phyloP scores from a whole-genome alignment of 2,113 vertebrate species.

The Microcebus jonahi region DNA sequence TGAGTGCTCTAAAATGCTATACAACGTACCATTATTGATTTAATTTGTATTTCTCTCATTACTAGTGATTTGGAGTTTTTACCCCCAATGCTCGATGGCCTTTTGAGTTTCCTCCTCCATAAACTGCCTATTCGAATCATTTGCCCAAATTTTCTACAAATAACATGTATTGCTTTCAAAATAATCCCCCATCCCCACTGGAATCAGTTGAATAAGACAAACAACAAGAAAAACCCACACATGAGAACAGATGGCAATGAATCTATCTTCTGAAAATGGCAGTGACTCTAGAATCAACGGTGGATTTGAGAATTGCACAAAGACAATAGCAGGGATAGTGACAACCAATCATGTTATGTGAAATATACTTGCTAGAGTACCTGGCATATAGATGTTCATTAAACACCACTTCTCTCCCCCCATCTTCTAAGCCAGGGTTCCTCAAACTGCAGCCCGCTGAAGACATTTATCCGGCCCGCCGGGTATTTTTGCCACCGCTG shows the following conservation, averaged over 20 bases:
- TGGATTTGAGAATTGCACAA: not conserved
- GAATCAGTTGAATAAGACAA: slow-evolving; percentile 54
- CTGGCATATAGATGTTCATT: not conserved
- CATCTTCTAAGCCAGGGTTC: not conserved
- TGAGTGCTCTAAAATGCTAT: not conserved
- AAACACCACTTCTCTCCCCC: not conserved
- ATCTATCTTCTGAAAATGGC: slow-evolving; percentile 53
- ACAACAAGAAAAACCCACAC: slow-evolving; percentile 44
- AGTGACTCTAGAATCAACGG: not conserved
- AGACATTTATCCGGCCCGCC: too few relatives aligned
- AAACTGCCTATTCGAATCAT: slow-evolving; percentile 28
- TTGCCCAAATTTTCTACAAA: slow-evolving; percentile 52
- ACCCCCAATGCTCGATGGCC: not conserved
- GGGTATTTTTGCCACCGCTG: too few relatives aligned
- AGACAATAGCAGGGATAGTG: not conserved
- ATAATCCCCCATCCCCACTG: not conserved
- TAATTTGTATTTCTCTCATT: slow-evolving; percentile 24
- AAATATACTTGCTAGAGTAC: not conserved
- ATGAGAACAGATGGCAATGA: slow-evolving; percentile 63
- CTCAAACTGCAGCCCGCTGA: too few relatives aligned
- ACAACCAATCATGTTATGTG: not conserved
- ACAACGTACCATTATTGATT: not conserved
- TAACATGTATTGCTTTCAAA: slow-evolving; percentile 53
- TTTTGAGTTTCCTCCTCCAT: slow-evolving; percentile 52
- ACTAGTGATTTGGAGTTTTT: not conserved